Percentiles rank a stretch among this genome's conserved stretches.
These are phyloP conservation scores for Gallinago undulata DNA, from an alignment of 2,113 vertebrate genomes.

Conservation along the genomic window DNA sequence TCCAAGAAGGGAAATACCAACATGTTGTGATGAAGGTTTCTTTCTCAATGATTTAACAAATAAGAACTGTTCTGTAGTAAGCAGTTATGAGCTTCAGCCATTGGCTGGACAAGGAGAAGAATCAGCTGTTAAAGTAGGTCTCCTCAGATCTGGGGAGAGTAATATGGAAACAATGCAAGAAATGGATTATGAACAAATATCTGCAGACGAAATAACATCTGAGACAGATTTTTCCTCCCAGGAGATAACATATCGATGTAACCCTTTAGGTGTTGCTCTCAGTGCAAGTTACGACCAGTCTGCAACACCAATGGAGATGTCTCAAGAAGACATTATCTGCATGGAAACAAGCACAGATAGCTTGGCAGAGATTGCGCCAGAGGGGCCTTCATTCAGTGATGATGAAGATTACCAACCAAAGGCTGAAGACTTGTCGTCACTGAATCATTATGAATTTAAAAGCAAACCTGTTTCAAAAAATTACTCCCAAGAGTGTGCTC, in stretches of 20 bases:
- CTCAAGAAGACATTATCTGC: conserved; percentile 51
- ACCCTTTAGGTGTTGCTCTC: not conserved
- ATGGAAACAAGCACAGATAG: conserved; percentile 71
- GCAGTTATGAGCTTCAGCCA: not conserved
- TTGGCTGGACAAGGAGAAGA: conserved; percentile 2
- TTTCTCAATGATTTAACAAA: conserved; percentile 34
- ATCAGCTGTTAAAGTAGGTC: not conserved
- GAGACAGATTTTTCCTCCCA: conserved; percentile 7
- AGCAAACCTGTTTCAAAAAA: not conserved
- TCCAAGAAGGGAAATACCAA: not conserved
- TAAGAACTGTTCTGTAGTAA: not conserved
- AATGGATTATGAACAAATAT: not conserved
- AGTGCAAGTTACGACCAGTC: conserved; percentile 23
- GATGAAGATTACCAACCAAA: not conserved
- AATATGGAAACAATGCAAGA: conserved; percentile 9
- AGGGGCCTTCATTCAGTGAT: conserved; percentile 48
- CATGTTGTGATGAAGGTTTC: conserved; percentile 25
- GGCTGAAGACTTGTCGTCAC: not conserved
- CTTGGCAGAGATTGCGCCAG: conserved; percentile 67
- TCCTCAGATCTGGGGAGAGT: not conserved
- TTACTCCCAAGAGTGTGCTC: not conserved
- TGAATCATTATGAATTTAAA: conserved; percentile 16
- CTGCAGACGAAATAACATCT: not conserved
- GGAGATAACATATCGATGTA: not conserved
- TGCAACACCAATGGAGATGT: conserved; percentile 1